A percentile compares a stretch with the other conserved stretches of the same genome.
Evolutionary conservation across 2,797 vertebrate species (phyloP).

Genomic region (Darevskia nairensis): DNA sequence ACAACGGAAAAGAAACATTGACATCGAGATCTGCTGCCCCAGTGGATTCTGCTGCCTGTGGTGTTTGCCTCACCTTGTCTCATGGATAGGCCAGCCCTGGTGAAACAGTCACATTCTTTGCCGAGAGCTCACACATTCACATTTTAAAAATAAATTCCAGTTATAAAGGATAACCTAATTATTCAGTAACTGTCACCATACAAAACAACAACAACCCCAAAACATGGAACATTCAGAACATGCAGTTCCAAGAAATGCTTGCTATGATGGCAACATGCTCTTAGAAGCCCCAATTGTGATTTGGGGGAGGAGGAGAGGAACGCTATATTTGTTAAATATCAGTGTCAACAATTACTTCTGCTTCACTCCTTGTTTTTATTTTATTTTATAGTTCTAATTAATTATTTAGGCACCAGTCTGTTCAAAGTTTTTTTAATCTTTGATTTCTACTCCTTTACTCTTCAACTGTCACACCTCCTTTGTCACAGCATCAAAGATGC

Average conservation of each 20-base stretch:
- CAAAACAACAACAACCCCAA: not conserved
- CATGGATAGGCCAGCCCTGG: no score
- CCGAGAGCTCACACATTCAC: not conserved
- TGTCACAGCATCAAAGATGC: constrained; percentile 37
- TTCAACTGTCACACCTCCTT: constrained; percentile 45
- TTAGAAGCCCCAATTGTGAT: constrained; percentile 7
- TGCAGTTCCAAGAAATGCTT: constrained; percentile 37
- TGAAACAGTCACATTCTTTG: not conserved
- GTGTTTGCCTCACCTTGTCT: no score
- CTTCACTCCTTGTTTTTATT: constrained; percentile 23
- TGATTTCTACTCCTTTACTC: constrained; percentile 44
- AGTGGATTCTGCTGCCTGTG: no score
- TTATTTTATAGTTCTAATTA: not conserved
- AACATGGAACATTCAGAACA: not conserved
- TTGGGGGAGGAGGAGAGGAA: not conserved
- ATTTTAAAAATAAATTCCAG: not conserved
- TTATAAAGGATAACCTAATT: constrained; percentile 16
- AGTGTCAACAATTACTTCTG: constrained; percentile 43
- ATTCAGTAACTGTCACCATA: not conserved
- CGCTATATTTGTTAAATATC: constrained; percentile 51
- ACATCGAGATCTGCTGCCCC: no score
- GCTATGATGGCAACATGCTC: constrained; percentile 30
- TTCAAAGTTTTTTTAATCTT: constrained; percentile 33
- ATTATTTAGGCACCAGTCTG: constrained; percentile 55
- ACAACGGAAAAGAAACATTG: no score